phyloP scores from a whole-genome alignment of 2,888 invertebrate species.

The Netelia inedita region DNA sequence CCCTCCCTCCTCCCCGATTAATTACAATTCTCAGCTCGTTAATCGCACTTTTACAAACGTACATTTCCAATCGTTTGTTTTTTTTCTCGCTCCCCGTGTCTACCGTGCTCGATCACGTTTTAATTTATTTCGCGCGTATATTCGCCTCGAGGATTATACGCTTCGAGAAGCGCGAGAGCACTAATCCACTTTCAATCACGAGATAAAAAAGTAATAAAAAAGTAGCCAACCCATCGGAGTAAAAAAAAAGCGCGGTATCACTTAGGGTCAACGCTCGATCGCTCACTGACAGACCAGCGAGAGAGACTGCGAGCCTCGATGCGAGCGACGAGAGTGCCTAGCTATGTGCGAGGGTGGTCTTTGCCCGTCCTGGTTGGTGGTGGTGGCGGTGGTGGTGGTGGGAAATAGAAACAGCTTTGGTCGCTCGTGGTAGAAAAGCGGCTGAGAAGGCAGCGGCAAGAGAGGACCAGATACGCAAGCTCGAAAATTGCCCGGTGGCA shows the following conservation, averaged over 20 bases:
- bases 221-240: background rate
- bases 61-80: constrained; percentile 9
- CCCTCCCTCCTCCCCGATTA: too few relatives aligned
- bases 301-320: constrained; percentile 69
- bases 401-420: constrained; percentile 48
- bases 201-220: background rate
- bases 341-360: constrained; percentile 64
- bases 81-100: background rate
- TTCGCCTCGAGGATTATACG: too few relatives aligned
- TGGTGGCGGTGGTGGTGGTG: constrained; percentile 39
- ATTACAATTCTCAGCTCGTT: background rate
- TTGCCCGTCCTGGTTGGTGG: constrained; percentile 28
- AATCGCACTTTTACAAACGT: constrained; percentile 6
- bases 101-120: background rate
- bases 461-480: constrained; percentile 57
- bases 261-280: constrained; percentile 72
- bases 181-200: constrained; percentile 3
- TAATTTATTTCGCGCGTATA: background rate
- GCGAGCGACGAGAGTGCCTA: constrained; percentile 53
- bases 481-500: constrained; percentile 45
- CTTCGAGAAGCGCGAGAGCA: background rate
- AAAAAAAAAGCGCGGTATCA: constrained; percentile 61
- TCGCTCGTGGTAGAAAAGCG: constrained; percentile 40
- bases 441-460: constrained; percentile 7
- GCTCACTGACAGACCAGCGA: constrained; percentile 68